Evolutionary conservation across 2,888 invertebrate species (phyloP), one percentile per base, ranked within the genome.

Genomic region (Xestia c-nigrum): DNA sequence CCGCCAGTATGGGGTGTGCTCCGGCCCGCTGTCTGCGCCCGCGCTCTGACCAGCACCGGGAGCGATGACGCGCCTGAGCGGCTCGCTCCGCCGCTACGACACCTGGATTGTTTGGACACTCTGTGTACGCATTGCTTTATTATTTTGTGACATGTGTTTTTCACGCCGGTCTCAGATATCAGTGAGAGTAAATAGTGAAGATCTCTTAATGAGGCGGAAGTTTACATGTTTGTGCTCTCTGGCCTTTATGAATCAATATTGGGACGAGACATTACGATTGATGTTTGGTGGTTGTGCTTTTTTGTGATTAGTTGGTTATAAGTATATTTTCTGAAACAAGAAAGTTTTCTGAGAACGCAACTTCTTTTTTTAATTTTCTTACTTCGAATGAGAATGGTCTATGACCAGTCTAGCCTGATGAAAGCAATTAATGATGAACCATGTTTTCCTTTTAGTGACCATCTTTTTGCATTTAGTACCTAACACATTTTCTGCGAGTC

Each of bases 1-100:
- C 91, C 91, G 91, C 89, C 94, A 95, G 95, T 92, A 96, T 96
- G 96, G 96, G 96, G 96, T 94, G 96, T 94, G 93, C 89, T 89
- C 81, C 83, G 89, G 87, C 83, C 79, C 87, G 85, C 88, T 80
- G 84, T 83, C 88, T 88, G 91, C 90, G 89, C 89, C 77, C 86
- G 88, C 87, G 87, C 87, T 79, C 83, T 78, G 85, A 87, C 83
- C 84, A 85, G 85, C 87, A 86, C 88, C 83, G 76, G 76, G 85
- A 86, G 91, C 88, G 88, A 91, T 92, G 91, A 88, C 85, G 89
- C 87, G 88, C 87, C 83, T 73, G 80, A 85, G 91, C 90, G 89
- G 89, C 90, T 69, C 78, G 77, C 82, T 86, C 88, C 84, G 89
- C 91, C 86, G 87, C 89, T 87, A 89, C 88, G 88, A 89, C 88